Evolutionary conservation across 2,888 invertebrate species (phyloP), one percentile per base, ranked within the genome.

Genomic region (Scrobipalpa costella): DNA sequence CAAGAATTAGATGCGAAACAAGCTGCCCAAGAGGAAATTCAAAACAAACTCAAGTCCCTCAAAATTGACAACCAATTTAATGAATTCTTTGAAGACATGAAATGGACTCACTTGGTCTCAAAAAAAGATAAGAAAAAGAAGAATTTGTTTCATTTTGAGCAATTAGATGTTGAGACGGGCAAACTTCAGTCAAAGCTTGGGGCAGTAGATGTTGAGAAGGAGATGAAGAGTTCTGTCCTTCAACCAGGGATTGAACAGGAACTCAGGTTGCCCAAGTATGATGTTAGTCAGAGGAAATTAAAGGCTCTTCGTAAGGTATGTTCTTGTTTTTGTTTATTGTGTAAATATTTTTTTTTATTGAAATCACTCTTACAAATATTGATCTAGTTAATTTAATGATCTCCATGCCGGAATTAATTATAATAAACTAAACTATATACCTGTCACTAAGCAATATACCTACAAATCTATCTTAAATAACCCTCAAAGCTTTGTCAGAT

Each of bases 221-320:
- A 94, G 66, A 88, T 96, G 84, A 82, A 93, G 71, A 95, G 94
- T 67, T 94, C 94, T 52, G 88, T 92, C 1, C 79, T 95, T 64
- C 92, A 92, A 59, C 93, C 94, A 0, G 95, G 94, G 0, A 93
- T 95, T 72, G 95, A 96, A 73, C 92, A 94, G 71, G 83, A 94
- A 59, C 92, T 93, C 65, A 71, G 84, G 2, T 84, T 95, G 9
- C 94, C 95, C 1, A 82, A 90, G n/a, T 93, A 93, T 75, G 81
- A 92, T 67, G 80, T 92, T 47, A 94, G 93, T 64, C 88, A 93
- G 33, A 94, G 88, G 67, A 92, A 90, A 76, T 80, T 94, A 58
- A 93, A 92, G 67, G 87, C 90, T 63, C 76, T 92, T 66, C 92
- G 93, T 75, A 93, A 89, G 91, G 94, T 94, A 80, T 72, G 21